A percentile compares a stretch with the other conserved stretches of the same genome.
Evolutionary conservation across 2,113 vertebrate genomes (phyloP).

Genomic region (Nothocercus nigrocapillus): DNA sequence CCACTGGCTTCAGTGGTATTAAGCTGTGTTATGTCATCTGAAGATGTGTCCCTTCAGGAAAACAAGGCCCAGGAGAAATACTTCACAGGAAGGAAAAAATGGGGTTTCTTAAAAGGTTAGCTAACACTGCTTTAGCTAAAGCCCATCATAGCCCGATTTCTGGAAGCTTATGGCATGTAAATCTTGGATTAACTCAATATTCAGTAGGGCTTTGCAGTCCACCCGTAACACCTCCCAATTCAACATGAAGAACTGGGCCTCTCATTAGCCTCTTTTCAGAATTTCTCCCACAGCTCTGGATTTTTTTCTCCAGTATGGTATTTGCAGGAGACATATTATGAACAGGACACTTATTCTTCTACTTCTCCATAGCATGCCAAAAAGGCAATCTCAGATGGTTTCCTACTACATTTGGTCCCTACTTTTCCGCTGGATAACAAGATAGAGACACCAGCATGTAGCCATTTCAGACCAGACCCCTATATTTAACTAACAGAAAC

Average conservation of each 20-base stretch:
- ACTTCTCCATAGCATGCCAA: not conserved
- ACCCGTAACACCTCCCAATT: conserved; percentile 34
- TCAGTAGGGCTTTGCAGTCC: conserved; percentile 49
- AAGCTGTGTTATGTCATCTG: conserved; percentile 15
- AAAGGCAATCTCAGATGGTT: not conserved
- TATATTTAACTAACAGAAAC: not conserved
- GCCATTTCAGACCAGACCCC: not conserved
- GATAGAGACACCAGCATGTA: not conserved
- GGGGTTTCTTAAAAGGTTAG: conserved; percentile 58
- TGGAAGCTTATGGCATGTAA: conserved; percentile 40
- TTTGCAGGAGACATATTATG: conserved; percentile 36
- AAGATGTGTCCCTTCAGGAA: conserved; percentile 19
- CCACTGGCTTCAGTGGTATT: not conserved
- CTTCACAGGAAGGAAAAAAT: not conserved
- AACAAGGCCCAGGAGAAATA: not conserved
- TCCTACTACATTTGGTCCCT: not conserved
- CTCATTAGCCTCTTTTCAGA: conserved; percentile 55
- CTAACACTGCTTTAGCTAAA: conserved; percentile 67
- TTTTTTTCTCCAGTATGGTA: conserved; percentile 40
- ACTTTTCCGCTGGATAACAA: not conserved
- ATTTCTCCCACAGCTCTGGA: conserved; percentile 55
- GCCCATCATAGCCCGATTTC: conserved; percentile 33
- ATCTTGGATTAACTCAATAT: conserved; percentile 65
- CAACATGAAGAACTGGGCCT: conserved; percentile 48
- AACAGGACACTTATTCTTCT: conserved; percentile 52